phyloP scores from a whole-genome alignment of 2,888 invertebrate genomes.

The Orchestes rusci region DNA sequence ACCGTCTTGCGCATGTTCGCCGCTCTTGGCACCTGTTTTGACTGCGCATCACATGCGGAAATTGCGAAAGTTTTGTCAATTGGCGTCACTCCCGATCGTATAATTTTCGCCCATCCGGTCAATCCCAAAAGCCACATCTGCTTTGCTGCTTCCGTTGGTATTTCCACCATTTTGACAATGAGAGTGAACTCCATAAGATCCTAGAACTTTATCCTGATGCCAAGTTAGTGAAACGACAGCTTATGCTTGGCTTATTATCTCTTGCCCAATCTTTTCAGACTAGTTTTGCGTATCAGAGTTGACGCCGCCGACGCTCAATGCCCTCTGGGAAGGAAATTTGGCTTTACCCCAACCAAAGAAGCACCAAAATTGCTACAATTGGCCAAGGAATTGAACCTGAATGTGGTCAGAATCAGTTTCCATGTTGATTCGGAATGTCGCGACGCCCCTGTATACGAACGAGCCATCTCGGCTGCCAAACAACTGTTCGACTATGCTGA shows the following conservation, averaged over 20 bases:
- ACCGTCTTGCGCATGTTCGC: conserved; percentile 78
- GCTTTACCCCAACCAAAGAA: conserved; percentile 73
- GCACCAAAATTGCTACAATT: conserved; percentile 66
- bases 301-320: conserved; percentile 81
- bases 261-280: too few relatives aligned
- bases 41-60: conserved; percentile 94
- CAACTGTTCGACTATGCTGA: conserved; percentile 32
- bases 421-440: conserved; percentile 92
- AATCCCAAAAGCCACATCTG: conserved; percentile 87
- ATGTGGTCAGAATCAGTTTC: conserved; percentile 76
- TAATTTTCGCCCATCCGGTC: conserved; percentile 95
- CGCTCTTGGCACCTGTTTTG: conserved; percentile 85
- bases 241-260: too few relatives aligned
- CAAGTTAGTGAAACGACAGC: too few relatives aligned
- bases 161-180: conserved; percentile 88
- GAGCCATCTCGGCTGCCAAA: conserved; percentile 31
- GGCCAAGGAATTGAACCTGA: conserved; percentile 69
- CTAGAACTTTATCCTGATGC: conserved; percentile 75
- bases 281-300: conserved; percentile 84
- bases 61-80: conserved; percentile 73
- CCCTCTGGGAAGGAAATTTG: conserved; percentile 90
- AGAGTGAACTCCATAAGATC: conserved; percentile 85
- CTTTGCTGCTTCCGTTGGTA: conserved; percentile 67
- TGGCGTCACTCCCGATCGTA: conserved; percentile 69
- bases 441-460: conserved; percentile 32